Evolutionary conservation across 2,888 invertebrate species (phyloP).

Genomic region (Parelbella ahira): DNA sequence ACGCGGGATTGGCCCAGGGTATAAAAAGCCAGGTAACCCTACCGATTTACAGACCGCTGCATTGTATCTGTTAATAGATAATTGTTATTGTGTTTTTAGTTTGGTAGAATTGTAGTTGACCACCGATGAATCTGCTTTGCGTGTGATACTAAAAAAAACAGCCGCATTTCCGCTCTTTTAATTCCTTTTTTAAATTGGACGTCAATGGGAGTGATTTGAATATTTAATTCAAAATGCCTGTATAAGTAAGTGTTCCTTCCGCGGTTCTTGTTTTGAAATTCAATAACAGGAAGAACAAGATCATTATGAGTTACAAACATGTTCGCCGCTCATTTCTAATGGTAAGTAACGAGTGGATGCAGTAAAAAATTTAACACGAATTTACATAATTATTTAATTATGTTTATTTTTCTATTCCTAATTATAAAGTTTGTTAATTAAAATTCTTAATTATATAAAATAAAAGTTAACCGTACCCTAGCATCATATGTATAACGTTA

Average conservation of each 20-base stretch:
- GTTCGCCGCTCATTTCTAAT: no score
- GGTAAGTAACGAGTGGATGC: no score
- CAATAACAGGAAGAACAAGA: not conserved
- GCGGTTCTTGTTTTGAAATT: constrained; percentile 9
- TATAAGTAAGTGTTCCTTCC: constrained; percentile 32
- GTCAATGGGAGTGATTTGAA: constrained; percentile 42
- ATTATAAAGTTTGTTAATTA: no score
- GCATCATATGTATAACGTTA: no score
- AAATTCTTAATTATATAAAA: no score
- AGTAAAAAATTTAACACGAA: no score
- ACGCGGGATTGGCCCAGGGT: constrained; percentile 40
- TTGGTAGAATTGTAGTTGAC: constrained; percentile 34
- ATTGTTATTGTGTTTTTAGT: constrained; percentile 28
- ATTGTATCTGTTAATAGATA: constrained; percentile 22
- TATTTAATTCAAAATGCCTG: constrained; percentile 44
- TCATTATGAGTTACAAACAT: not conserved
- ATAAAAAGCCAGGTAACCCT: constrained; percentile 39
- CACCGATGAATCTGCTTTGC: constrained; percentile 47
- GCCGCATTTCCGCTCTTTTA: constrained; percentile 50
- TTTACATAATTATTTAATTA: no score
- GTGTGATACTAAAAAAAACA: constrained; percentile 45
- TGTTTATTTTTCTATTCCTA: no score
- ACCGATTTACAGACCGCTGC: constrained; percentile 29
- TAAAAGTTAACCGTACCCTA: no score
- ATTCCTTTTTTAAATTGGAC: constrained; percentile 47